Evolutionary conservation across 2,797 vertebrate species (phyloP).

Genomic region (Avahi laniger): DNA sequence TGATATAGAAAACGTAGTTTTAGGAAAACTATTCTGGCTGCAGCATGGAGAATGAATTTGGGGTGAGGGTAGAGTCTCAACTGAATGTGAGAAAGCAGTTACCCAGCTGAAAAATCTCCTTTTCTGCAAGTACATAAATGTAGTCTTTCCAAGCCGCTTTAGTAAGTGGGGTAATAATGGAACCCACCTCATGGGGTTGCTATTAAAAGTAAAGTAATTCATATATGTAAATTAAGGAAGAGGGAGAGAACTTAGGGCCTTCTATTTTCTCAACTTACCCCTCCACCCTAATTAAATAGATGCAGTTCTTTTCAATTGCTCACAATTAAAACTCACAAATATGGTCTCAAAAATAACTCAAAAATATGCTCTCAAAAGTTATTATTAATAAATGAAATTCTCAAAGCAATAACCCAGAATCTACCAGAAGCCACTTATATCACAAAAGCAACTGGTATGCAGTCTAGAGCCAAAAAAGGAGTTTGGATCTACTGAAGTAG

Average conservation of each 20-base stretch:
- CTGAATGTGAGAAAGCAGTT: background rate
- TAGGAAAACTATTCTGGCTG: background rate
- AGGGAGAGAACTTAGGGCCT: background rate
- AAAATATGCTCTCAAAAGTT: background rate
- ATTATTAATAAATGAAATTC: background rate
- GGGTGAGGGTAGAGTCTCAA: fast-evolving
- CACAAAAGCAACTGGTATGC: background rate
- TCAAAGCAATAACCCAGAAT: background rate
- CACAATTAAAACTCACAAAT: constrained; percentile 34
- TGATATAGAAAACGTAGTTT: background rate
- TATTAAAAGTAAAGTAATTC: background rate
- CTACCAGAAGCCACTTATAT: background rate
- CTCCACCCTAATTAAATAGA: background rate
- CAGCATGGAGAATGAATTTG: background rate
- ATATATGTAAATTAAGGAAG: background rate
- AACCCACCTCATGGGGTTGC: background rate
- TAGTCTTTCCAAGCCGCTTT: background rate
- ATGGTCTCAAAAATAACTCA: background rate
- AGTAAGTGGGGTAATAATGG: background rate
- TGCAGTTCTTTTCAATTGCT: background rate
- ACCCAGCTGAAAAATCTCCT: background rate
- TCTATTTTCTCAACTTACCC: background rate
- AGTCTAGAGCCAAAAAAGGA: background rate
- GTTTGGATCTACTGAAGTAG: background rate
- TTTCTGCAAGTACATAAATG: background rate